Evolutionary conservation across 1,140 invertebrate species (phyloP), one percentile per base, ranked within the genome.

Genomic region (Phymorhynchus buccinoides): DNA sequence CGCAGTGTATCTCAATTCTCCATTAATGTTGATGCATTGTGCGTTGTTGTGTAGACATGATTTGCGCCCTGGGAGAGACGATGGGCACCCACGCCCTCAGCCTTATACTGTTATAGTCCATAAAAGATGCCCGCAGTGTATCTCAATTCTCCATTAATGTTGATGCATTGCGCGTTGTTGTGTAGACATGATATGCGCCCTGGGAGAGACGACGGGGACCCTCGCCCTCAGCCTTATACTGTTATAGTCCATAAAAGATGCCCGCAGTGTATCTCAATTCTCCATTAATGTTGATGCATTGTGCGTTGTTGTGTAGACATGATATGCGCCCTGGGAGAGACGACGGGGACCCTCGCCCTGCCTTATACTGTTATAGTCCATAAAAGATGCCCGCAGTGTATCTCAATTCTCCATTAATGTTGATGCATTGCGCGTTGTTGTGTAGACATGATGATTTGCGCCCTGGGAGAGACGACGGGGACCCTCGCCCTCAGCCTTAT

Each of bases 401-500:
- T n/a, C n/a, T n/a, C n/a, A n/a, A n/a, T 62, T 73, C 30, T 56
- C 35, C 9, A 7, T 12, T 73, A 32, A 6, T 1, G 22, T 44
- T 42, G 4, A 73, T 84, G 18, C 44, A 12, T 27, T 37, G 52
- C 83, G 48, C 41, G 80, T 81, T 84, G 84, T 68, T 85, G 91
- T 91, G 93, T 88, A 95, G 98, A 99, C 92, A n/a, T n/a, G n/a
- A 97, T 98, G 97, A 97, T 99, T 89, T 97, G 97, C 52, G 96
- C 97, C 88, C 94, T 99, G 83, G 97, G 97, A 7, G 98, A 99
- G 94, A 96, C 97, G 0, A 97, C 97, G 3, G 97, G 97, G 1
- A 93, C 95, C 87, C 88, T 89, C 56, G 96, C 97, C 16, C 94
- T 98, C 0, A 93, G 93, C n/a, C n/a, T n/a, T n/a, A n/a, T n/a